Evolutionary conservation across 2,888 invertebrate genomes (phyloP).

Genomic region (Drosophila sordidula): DNA sequence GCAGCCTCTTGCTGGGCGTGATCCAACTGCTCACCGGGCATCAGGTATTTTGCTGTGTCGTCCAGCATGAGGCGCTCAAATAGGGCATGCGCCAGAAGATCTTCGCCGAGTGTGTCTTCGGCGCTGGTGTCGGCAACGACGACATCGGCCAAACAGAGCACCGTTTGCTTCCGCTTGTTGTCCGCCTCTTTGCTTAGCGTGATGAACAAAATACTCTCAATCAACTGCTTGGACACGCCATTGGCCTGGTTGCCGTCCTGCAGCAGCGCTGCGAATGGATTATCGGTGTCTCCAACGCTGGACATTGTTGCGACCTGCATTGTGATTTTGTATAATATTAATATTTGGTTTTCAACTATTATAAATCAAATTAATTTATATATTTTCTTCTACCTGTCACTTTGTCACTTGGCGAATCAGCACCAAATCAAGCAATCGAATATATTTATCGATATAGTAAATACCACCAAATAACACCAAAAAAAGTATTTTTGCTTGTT

Average conservation of each 20-base stretch:
- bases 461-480: constrained; percentile 7
- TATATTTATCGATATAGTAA: constrained; percentile 13
- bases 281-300: constrained; percentile 60
- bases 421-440: constrained; percentile 16
- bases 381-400: constrained; percentile 58
- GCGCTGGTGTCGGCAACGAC: constrained; percentile 88
- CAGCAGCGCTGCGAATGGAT: constrained; percentile 81
- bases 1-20: constrained; percentile 38
- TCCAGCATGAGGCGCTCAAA: constrained; percentile 91
- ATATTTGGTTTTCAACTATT: background rate
- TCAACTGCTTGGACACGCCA: constrained; percentile 83
- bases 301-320: constrained; percentile 67
- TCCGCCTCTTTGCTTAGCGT: constrained; percentile 86
- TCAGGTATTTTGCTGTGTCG: constrained; percentile 86
- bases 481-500: constrained; percentile 4
- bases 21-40: constrained; percentile 43
- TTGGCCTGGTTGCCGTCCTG: constrained; percentile 42
- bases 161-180: constrained; percentile 16
- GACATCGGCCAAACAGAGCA: constrained; percentile 84
- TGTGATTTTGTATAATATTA: background rate
- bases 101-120: constrained; percentile 87
- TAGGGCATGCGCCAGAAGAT: constrained; percentile 90
- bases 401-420: constrained; percentile 42
- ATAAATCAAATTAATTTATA: constrained; percentile 8
- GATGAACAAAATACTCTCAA: constrained; percentile 91